Percentiles rank a stretch among this genome's conserved stretches.
phyloP scores from a whole-genome alignment of 2,113 vertebrate genomes.

The Scortum barcoo region DNA sequence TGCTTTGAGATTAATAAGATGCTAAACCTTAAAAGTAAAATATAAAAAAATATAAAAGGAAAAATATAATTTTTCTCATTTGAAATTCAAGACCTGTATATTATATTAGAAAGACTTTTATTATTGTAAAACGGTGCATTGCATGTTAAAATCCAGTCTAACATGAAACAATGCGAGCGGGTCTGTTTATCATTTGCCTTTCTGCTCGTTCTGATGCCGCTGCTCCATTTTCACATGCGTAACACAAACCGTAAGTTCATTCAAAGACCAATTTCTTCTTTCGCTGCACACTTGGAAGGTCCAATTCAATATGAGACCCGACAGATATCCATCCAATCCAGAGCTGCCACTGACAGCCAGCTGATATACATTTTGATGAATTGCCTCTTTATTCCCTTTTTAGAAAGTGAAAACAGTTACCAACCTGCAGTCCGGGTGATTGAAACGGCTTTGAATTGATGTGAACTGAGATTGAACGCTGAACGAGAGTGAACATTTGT shows the following conservation, averaged over 20 bases:
- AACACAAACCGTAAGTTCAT: not conserved
- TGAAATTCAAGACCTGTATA: not conserved
- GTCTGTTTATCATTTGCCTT: not conserved
- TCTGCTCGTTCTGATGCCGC: not conserved
- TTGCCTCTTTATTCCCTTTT: slow-evolving; percentile 18
- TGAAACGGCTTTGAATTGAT: slow-evolving; percentile 19
- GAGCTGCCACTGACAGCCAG: slow-evolving; percentile 13
- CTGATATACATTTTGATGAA: slow-evolving; percentile 27
- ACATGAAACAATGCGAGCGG: not conserved
- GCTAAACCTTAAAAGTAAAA: not conserved
- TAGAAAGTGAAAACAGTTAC: slow-evolving; percentile 3
- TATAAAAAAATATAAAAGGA: not conserved
- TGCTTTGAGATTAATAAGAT: not conserved
- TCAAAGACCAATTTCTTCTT: not conserved
- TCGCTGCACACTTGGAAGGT: not conserved
- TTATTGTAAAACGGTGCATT: not conserved
- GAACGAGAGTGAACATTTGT: not conserved
- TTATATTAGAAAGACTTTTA: not conserved
- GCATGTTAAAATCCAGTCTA: not conserved
- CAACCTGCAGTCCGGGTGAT: slow-evolving; percentile 1
- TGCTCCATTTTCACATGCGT: not conserved
- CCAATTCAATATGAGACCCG: slow-evolving; percentile 20
- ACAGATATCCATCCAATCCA: slow-evolving; percentile 21
- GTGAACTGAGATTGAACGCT: not conserved
- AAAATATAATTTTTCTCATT: too few relatives aligned